A percentile compares a stretch with the other conserved stretches of the same genome.
phyloP scores from a whole-genome alignment of 2,797 vertebrate genomes.

The Sebastolobus altivelis region DNA sequence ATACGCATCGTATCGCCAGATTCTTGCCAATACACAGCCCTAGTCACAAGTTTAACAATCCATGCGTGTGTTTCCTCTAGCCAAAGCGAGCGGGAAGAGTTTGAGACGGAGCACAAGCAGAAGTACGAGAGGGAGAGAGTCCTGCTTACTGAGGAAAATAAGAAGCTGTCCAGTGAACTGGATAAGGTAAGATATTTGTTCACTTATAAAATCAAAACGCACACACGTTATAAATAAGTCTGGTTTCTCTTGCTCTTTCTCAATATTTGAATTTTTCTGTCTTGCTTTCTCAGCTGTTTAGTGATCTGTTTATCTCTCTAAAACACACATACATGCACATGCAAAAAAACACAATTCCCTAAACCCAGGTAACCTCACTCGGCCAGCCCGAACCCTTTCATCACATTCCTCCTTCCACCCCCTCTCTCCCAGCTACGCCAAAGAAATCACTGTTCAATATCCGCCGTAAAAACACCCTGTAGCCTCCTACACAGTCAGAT shows the following conservation, averaged over 20 bases:
- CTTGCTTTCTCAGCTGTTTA: constrained; percentile 8
- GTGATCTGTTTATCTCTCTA: constrained; percentile 5
- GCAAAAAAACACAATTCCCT: constrained; percentile 25
- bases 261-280: constrained; percentile 9
- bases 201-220: neutral
- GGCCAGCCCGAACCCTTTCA: constrained; percentile 45
- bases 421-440: constrained; percentile 55
- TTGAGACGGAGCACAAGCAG: constrained; percentile 93
- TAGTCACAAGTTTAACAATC: constrained; percentile 16
- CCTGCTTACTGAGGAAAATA: constrained; percentile 92
- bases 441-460: constrained; percentile 77
- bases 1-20: too few relatives aligned
- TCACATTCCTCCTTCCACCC: constrained; percentile 64
- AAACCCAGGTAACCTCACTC: constrained; percentile 65
- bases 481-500: constrained; percentile 64
- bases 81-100: constrained; percentile 95
- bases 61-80: constrained; percentile 69
- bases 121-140: constrained; percentile 94
- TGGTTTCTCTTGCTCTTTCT: neutral
- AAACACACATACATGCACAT: constrained; percentile 4
- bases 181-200: constrained; percentile 88
- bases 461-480: constrained; percentile 60
- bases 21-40: too few relatives aligned
- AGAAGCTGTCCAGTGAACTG: constrained; percentile 94
- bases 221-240: neutral